Base-by-base conservation (phyloP, 2,113 vertebrate species). In the Varanus salvator region DNA sequence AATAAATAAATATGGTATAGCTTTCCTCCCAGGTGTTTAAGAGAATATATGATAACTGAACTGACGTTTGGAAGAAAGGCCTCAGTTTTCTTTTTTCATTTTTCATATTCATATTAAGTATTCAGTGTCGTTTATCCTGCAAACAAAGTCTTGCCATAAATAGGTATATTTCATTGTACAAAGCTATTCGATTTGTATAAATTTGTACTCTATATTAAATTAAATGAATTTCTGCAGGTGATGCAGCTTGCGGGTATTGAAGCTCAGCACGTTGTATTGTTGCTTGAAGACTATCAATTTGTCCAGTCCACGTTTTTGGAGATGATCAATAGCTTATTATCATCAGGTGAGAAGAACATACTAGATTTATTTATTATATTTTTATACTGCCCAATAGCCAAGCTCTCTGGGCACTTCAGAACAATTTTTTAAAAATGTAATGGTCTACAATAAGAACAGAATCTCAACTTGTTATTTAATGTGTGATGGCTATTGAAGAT, bases 291-390 rank as follows among this genome's bases (percentile, higher is more conserved):
- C 89, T 98, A 99, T 94, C 99, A 99, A 92, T 98, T 99, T 95
- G 97, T 99, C 44, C 98, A 99, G 71, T 95, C 98, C 29, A 90
- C 97, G 0, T 99, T 99, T 94, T 95, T 99, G 88, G 99, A 99
- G 96, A 99, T 99, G 98, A 96, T 99, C 91, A 99, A 99, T 94
- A 99, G 99, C 94, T 97, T 99, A 77, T 95, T 99, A 52, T 99
- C 99, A 85, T 99, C 99, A 97, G 99, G 99, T 98, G 89, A 95
- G 98, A 97, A 96, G 88, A 94, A 88, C 93, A 89, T 80, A 52
- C 44, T 86, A 88, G 44, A 3, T 19, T 44, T 44, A 44, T 44
- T 44, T 44, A 44, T 44, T 44, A 44, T 44, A 44, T 44, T 44
- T 44, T 44, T 44, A 44, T 44, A 44, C 38, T 44, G 3, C 38